A percentile compares a stretch with the other conserved stretches of the same genome.
Conservation (phyloP, 2,888 invertebrate genomes). For the Caenorhabditis uteleia region DNA sequence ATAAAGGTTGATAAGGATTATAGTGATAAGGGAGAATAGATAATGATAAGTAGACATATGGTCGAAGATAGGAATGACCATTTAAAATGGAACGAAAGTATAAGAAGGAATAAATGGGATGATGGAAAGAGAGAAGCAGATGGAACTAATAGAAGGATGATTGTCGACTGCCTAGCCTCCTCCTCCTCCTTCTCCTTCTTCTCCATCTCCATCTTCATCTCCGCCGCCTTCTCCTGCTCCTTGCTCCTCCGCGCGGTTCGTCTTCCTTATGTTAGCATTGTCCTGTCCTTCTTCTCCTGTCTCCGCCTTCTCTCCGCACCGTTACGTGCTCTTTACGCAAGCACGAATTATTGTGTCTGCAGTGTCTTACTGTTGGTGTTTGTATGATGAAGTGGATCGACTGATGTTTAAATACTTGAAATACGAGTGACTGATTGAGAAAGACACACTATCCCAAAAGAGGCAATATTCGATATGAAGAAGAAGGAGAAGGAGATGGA, state of each 20-base stretch:
- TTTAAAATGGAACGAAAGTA: conserved; percentile 2
- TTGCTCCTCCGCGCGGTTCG: no score
- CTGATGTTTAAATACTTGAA: conserved; percentile 41
- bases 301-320: no score
- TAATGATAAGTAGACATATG: neutral
- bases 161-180: conserved; percentile 15
- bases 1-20: neutral
- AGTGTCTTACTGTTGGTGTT: conserved; percentile 19
- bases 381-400: conserved; percentile 39
- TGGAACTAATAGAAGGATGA: no score
- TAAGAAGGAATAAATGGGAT: conserved; percentile 5
- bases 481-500: no score
- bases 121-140: conserved; percentile 2
- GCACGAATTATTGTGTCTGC: conserved; percentile 21
- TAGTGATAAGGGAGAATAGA: neutral
- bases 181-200: conserved; percentile 22
- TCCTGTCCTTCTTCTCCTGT: no score
- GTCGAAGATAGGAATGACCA: conserved; percentile 14
- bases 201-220: conserved; percentile 19
- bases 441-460: no score
- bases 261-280: no score
- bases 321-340: conserved; percentile 34
- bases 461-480: no score
- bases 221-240: neutral
- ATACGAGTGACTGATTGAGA: no score